Percentiles rank a stretch among this genome's conserved stretches.
These are phyloP conservation scores for Staurois parvus DNA, from an alignment of 2,797 vertebrate genomes.

Conservation along the genomic window DNA sequence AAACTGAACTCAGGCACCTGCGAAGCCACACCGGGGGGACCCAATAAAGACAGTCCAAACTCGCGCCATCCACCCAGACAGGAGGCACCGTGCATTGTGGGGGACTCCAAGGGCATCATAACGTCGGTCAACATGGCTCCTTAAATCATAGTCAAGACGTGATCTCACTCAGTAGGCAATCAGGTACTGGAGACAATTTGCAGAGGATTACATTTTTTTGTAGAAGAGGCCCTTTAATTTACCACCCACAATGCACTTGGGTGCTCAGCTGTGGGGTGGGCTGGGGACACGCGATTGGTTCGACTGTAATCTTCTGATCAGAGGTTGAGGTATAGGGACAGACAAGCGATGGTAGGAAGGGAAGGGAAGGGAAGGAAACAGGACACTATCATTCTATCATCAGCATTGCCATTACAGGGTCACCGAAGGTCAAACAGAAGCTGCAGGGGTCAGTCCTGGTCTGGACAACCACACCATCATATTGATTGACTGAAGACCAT, in stretches of 20 bases:
- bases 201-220: not conserved
- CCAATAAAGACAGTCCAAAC: constrained; percentile 93
- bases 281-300: constrained; percentile 84
- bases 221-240: not conserved
- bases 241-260: constrained; percentile 88
- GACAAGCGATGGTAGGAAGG: constrained; percentile 89
- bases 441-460: constrained; percentile 74
- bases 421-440: constrained; percentile 75
- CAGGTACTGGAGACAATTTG: not conserved
- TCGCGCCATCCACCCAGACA: constrained; percentile 79
- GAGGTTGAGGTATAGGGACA: constrained; percentile 74
- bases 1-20: constrained; percentile 88
- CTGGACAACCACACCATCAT: not conserved
- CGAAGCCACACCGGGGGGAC: constrained; percentile 90
- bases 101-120: constrained; percentile 8
- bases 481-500: not conserved
- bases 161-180: not conserved
- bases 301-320: constrained; percentile 83
- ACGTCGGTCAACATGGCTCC: not conserved
- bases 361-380: constrained; percentile 69
- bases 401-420: constrained; percentile 76
- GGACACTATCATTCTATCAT: constrained; percentile 73
- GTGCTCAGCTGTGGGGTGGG: constrained; percentile 64
- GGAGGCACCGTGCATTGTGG: constrained; percentile 69
- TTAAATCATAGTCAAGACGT: not conserved